A percentile compares a stretch with the other conserved stretches of the same genome.
Conservation (phyloP, 2,113 vertebrate genomes). For the Coregonus clupeaformis region DNA sequence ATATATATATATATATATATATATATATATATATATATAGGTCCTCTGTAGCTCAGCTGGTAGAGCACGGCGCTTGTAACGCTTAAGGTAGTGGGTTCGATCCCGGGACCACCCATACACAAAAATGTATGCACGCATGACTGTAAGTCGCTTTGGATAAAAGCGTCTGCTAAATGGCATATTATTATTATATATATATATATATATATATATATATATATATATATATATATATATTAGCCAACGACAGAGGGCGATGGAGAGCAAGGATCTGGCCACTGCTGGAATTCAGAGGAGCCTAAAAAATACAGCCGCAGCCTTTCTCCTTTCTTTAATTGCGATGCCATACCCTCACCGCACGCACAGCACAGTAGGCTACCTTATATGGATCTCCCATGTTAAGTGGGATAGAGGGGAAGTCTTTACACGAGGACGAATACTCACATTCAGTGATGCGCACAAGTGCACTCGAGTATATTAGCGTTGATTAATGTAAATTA, state of each 20-base stretch:
- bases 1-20: too few relatives aligned
- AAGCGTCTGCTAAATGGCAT: too few relatives aligned
- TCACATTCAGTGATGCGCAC: background rate
- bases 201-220: too few relatives aligned
- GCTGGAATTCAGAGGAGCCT: conserved; percentile 59
- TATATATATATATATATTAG: conserved; percentile 17
- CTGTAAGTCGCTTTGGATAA: too few relatives aligned
- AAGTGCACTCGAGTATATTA: background rate
- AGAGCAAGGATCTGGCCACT: conserved; percentile 63
- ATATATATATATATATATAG: too few relatives aligned
- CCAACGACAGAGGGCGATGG: conserved; percentile 74
- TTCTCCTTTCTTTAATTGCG: conserved; percentile 1
- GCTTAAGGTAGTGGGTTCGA: too few relatives aligned
- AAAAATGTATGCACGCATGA: too few relatives aligned
- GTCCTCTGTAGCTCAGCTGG: too few relatives aligned
- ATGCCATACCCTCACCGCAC: conserved; percentile 7
- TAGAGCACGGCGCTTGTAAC: too few relatives aligned
- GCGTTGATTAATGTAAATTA: too few relatives aligned
- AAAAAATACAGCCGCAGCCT: conserved; percentile 54
- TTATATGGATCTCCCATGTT: background rate
- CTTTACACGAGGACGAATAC: background rate
- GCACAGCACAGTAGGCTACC: background rate
- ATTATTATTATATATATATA: too few relatives aligned
- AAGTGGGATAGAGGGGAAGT: background rate
- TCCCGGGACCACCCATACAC: too few relatives aligned